Conservation (phyloP, 2,797 vertebrate species). For the Harpagifer antarcticus region DNA sequence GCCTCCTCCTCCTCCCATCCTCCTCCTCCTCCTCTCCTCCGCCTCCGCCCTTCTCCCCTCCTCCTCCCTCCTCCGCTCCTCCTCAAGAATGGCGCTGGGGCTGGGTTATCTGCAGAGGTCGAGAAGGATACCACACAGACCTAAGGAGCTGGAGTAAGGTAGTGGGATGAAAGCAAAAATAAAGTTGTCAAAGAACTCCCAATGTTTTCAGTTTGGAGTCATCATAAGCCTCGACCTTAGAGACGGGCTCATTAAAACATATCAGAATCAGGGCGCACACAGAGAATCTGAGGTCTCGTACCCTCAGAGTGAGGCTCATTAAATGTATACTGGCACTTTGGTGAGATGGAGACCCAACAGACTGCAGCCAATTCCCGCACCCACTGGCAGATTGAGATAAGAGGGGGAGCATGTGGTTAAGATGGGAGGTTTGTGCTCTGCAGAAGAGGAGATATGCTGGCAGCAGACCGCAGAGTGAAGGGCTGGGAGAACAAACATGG, state of each 20-base stretch:
- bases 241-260: conserved; percentile 28
- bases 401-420: not conserved
- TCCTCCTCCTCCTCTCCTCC: no score
- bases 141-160: not conserved
- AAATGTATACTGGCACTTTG: not conserved
- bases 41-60: no score
- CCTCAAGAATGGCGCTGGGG: no score
- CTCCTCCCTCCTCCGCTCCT: no score
- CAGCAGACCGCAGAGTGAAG: not conserved
- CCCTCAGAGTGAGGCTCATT: conserved; percentile 21
- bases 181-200: conserved; percentile 9
- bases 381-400: not conserved
- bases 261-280: not conserved
- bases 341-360: not conserved
- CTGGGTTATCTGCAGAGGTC: no score
- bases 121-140: conserved; percentile 8
- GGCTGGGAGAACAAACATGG: not conserved
- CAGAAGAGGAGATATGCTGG: not conserved
- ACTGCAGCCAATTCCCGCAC: not conserved
- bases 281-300: not conserved
- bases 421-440: not conserved
- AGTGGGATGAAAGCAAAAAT: conserved; percentile 23
- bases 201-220: not conserved
- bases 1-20: no score
- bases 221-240: conserved; percentile 4